These are phyloP conservation scores for Oscheius onirici DNA, from an alignment of 2,888 invertebrate genomes.

Conservation along the genomic window DNA sequence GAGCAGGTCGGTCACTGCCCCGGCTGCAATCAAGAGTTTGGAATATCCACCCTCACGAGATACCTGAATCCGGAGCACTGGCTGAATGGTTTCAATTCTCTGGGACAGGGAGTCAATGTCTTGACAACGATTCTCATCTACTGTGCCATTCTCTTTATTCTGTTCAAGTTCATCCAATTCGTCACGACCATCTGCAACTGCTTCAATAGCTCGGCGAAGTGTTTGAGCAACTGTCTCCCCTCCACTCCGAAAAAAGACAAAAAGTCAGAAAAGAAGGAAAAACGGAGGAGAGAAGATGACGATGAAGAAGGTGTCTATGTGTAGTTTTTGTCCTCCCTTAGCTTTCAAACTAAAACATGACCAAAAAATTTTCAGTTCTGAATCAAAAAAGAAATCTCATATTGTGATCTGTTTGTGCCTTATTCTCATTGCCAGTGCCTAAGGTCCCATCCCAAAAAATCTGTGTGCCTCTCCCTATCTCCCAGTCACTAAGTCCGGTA, in stretches of 20 bases:
- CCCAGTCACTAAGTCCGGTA: constrained; percentile 25
- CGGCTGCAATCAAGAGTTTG: constrained; percentile 63
- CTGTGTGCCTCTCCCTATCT: constrained; percentile 17
- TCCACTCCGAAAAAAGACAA: not conserved
- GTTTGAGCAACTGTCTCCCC: not conserved
- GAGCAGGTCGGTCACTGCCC: constrained; percentile 60
- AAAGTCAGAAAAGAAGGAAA: constrained; percentile 2
- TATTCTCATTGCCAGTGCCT: constrained; percentile 17
- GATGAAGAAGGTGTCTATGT: constrained; percentile 18
- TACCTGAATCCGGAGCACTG: constrained; percentile 12
- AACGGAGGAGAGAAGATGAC: not conserved
- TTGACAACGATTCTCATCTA: constrained; percentile 16
- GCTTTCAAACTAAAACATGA: constrained; percentile 8
- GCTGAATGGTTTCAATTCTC: constrained; percentile 13
- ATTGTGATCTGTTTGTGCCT: not conserved
- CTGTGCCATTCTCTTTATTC: constrained; percentile 8
- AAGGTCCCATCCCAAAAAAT: not conserved
- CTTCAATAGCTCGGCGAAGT: not conserved
- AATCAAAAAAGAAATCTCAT: constrained; percentile 9
- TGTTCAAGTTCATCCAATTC: constrained; percentile 10
- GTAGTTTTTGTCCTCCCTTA: not conserved
- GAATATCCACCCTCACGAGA: not conserved
- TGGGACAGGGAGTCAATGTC: constrained; percentile 33
- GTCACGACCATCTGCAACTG: constrained; percentile 1
- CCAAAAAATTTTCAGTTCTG: constrained; percentile 10